Evolutionary conservation across 1,140 invertebrate species (phyloP), one percentile per base, ranked within the genome.

Genomic region (Drosophila murphyi): DNA sequence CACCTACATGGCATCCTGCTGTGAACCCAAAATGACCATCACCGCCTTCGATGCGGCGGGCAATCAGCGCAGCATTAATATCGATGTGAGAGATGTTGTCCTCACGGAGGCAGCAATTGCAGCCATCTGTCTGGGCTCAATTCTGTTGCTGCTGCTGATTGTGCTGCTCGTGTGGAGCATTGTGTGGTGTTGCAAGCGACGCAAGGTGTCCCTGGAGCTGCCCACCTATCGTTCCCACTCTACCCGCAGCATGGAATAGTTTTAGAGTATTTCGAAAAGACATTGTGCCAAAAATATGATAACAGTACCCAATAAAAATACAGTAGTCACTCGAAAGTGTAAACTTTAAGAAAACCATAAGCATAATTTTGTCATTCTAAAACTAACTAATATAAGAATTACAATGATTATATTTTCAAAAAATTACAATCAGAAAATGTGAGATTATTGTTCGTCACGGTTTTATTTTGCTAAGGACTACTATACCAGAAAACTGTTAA

Each of bases 1-100:
- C 12, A 93, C 93, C 5, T 96, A 95, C 79, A 93, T 94, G 34
- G 93, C 95, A 2, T 94, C 93, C 0, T 96, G 95, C 73, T 96
- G 95, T 76, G 92, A 94, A 3, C 94, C 94, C 0, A 90, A 93
- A 31, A 93, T 95, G 2, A 90, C 94, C 32, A 82, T 96, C 2
- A 94, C 93, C 10, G 95, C 94, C 0, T 93, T 93, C 7, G 95
- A 96, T 82, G 80, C 95, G 0, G 88, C 93, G 8, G 94, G 95
- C 0, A 95, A 95, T 82, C 91, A 93, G 3, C 93, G 93, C 45
- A 93, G 93, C 51, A 92, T 93, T 45, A 93, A 92, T 4, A 93
- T 95, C 12, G 94, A 96, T 82, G 95, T 95, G 1, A 56, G 90
- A 7, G 92, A 92, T 57, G 57, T 92, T 0, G 77, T 83, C 1